Base-by-base conservation (phyloP, 53 echinoderm and acorn worm species). In the Astropecten irregularis region DNA sequence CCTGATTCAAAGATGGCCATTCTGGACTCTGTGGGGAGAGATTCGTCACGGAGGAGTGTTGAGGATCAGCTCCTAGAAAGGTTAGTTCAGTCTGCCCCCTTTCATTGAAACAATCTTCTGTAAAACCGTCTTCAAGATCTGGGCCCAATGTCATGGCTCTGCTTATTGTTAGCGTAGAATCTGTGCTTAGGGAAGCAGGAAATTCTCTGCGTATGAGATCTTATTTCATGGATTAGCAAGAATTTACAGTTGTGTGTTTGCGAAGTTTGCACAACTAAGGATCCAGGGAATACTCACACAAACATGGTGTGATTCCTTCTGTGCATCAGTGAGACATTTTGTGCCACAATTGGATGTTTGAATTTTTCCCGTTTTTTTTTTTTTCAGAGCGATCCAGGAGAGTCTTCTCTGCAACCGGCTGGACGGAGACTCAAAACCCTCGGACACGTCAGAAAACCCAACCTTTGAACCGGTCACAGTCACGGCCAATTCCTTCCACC, bases 61-160 rank as follows among this genome's bases (percentile, higher is more conserved):
- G 94, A 94, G 73, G 94, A 94, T 61, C 81, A 74, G 88, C 88
- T 94, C 26, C 71, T 94, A 57, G 94, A 94, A 83, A 94, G 94
- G 94, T 91, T 57, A 54, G 77, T 51, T 3, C 29, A 22, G 16
- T 0, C 9, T 52, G 11, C 11, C 19, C 20, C 20, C 27, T 57
- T n/a, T n/a, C n/a, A n/a, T n/a, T n/a, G 6, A 42, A 42, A 42
- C 11, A 11, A 42, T 42, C 42, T 11, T n/a, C n/a, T n/a, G n/a
- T n/a, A n/a, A n/a, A n/a, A 42, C 42, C 42, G 42, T 42, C 42
- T 28, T 9, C n/a, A n/a, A n/a, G n/a, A n/a, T n/a, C 11, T 58
- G 7, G 58, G 59, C 59, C 1, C 29, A 29, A 28, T 29, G n/a
- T 25, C 59, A 2, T 59, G 0, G 59, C 21, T 14, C 59, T 26